Conservation (phyloP, 1,140 invertebrate genomes). For the Pseudachorutes palmiensis region DNA sequence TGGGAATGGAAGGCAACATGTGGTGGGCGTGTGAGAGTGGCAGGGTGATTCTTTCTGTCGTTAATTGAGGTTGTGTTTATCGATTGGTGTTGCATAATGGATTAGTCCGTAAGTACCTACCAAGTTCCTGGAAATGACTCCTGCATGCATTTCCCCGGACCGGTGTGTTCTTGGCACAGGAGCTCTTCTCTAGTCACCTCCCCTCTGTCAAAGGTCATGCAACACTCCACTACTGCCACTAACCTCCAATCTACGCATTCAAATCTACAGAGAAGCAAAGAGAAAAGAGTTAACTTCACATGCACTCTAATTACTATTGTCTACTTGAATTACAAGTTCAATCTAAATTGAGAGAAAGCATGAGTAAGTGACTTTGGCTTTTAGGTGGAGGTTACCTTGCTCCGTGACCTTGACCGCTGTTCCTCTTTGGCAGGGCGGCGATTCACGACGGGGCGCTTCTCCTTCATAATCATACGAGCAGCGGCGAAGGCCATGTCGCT, state of each 20-base stretch:
- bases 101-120: constrained; percentile 17
- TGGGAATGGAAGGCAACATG: background rate
- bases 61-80: background rate
- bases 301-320: no score
- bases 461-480: constrained; percentile 69
- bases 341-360: constrained; percentile 1
- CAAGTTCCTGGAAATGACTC: constrained; percentile 29
- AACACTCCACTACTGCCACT: constrained; percentile 1
- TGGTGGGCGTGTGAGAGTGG: no score
- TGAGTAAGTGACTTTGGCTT: background rate
- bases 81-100: background rate
- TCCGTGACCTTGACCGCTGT: constrained; percentile 63
- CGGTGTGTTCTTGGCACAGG: background rate
- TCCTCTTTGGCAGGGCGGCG: constrained; percentile 68
- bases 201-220: constrained; percentile 5
- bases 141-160: constrained; percentile 22
- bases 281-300: constrained; percentile 15
- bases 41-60: no score
- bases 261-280: constrained; percentile 20
- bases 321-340: no score
- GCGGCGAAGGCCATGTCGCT: constrained; percentile 67
- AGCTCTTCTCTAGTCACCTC: background rate
- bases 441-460: constrained; percentile 50
- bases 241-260: constrained; percentile 6
- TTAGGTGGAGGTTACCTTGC: constrained; percentile 56